These are phyloP conservation scores for Muscicapa striata DNA, from an alignment of 2,797 vertebrate species.

Conservation along the genomic window DNA sequence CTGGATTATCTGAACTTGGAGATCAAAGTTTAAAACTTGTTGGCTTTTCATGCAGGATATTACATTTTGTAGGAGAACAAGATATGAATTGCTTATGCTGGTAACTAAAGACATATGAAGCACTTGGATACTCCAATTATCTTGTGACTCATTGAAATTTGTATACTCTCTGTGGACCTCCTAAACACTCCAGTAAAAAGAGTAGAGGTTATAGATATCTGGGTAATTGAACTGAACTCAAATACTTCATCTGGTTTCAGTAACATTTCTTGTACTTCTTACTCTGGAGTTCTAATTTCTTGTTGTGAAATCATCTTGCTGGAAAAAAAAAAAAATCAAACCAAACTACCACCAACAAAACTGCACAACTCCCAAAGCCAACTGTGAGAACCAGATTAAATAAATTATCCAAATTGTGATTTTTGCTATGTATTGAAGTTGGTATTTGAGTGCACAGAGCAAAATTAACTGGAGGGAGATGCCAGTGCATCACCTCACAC, in stretches of 20 bases:
- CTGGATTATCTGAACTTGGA: not conserved
- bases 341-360: not conserved
- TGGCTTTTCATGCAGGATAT: not conserved
- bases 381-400: not conserved
- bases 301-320: not conserved
- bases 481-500: not conserved
- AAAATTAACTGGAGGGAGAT: not conserved
- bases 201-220: not conserved
- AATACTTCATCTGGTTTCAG: conserved; percentile 10
- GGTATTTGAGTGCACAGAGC: not conserved
- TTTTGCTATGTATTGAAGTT: not conserved
- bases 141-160: not conserved
- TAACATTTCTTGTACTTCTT: not conserved
- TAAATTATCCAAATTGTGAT: not conserved
- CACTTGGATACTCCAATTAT: not conserved
- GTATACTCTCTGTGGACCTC: not conserved
- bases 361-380: not conserved
- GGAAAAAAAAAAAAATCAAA: not conserved
- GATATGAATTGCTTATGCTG: not conserved
- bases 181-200: not conserved
- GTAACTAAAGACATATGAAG: not conserved
- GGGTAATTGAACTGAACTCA: not conserved
- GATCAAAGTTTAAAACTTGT: not conserved
- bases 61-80: not conserved
- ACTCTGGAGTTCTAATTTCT: not conserved